Percentiles rank a stretch among this genome's conserved stretches.
Evolutionary conservation across 2,888 invertebrate species (phyloP).

Genomic region (Ganaspis brasiliensis): DNA sequence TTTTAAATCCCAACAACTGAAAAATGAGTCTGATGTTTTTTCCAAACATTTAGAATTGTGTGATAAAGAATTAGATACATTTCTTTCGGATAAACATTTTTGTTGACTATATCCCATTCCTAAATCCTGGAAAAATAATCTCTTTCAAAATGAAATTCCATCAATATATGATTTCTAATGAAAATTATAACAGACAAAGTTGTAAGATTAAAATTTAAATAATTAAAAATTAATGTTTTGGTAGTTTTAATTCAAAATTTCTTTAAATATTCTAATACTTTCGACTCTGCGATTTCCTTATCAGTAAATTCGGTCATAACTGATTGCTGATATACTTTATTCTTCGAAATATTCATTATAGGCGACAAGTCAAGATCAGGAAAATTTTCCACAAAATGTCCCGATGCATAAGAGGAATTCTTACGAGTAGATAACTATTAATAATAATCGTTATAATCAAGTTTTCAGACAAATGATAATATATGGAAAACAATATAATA

Average conservation of each 20-base stretch:
- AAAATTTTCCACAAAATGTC: conserved; percentile 42
- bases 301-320: neutral
- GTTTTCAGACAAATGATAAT: neutral
- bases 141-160: neutral
- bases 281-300: neutral
- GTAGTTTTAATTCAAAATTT: too few relatives aligned
- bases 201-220: too few relatives aligned
- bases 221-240: too few relatives aligned
- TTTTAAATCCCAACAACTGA: neutral
- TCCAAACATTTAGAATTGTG: neutral
- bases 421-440: neutral
- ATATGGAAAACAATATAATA: neutral
- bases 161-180: neutral
- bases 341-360: conserved; percentile 8
- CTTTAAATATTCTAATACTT: neutral
- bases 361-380: conserved; percentile 48
- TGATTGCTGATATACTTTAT: neutral
- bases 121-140: conserved; percentile 4
- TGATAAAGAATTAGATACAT: neutral
- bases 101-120: neutral
- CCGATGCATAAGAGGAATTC: conserved; percentile 26
- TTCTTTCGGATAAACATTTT: neutral
- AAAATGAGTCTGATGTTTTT: conserved; percentile 8
- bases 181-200: too few relatives aligned
- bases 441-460: neutral